phyloP scores from a whole-genome alignment of 2,888 invertebrate genomes.

The Clusia tigrina region DNA sequence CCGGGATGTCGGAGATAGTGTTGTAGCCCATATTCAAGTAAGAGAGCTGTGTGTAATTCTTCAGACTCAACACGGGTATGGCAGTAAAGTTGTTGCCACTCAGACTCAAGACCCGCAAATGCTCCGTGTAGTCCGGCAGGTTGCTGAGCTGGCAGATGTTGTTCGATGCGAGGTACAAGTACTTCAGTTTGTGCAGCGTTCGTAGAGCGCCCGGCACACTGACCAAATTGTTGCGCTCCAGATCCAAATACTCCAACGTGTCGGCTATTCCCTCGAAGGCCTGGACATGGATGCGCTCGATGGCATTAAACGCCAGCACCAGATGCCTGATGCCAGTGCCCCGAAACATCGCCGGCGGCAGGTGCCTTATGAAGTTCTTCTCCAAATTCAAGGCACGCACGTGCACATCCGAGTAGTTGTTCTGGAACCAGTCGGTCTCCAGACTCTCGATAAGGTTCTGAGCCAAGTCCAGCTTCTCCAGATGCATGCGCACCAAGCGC shows the following conservation, averaged over 20 bases:
- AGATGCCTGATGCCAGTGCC: slow-evolving; percentile 78
- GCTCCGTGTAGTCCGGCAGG: slow-evolving; percentile 67
- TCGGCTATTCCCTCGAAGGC: slow-evolving; percentile 79
- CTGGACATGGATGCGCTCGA: slow-evolving; percentile 73
- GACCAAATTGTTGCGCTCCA: slow-evolving; percentile 80
- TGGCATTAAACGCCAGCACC: slow-evolving; percentile 80
- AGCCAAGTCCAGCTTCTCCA: slow-evolving; percentile 85
- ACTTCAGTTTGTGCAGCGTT: slow-evolving; percentile 74
- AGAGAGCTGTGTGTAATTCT: slow-evolving; percentile 77
- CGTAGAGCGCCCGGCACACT: slow-evolving; percentile 76
- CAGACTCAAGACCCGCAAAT: slow-evolving; percentile 79
- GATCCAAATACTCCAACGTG: slow-evolving; percentile 80
- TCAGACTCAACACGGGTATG: slow-evolving; percentile 75
- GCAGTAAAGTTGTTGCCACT: slow-evolving; percentile 81
- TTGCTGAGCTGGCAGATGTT: slow-evolving; percentile 70
- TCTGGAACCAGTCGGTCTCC: slow-evolving; percentile 73
- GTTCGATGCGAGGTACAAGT: slow-evolving; percentile 85
- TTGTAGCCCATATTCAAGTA: slow-evolving; percentile 91
- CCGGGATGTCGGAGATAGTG: slow-evolving; percentile 78
- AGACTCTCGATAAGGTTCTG: slow-evolving; percentile 80
- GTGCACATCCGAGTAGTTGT: slow-evolving; percentile 70
- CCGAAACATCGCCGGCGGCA: slow-evolving; percentile 74
- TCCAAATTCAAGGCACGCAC: slow-evolving; percentile 83
- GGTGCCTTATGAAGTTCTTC: slow-evolving; percentile 75
- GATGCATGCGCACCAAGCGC: slow-evolving; percentile 66